Conservation (phyloP, 2,113 vertebrate genomes). For the Columba livia region DNA sequence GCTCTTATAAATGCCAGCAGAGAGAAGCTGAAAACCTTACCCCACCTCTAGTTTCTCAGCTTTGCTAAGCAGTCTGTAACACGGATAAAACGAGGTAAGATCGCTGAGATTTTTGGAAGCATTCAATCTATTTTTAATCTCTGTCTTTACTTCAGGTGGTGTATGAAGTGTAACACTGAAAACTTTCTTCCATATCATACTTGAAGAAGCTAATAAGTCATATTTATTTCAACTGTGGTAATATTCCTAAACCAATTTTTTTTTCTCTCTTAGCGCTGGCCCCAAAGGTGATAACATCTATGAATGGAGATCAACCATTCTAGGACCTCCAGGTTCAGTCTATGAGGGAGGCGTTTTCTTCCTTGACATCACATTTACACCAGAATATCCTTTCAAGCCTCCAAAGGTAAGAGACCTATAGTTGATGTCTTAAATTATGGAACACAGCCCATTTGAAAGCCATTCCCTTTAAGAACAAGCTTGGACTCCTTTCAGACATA, state of each 20-base stretch:
- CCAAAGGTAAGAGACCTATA: conserved; percentile 86
- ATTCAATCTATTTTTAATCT: background rate
- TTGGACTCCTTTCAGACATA: background rate
- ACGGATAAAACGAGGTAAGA: background rate
- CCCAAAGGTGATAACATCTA: conserved; percentile 98
- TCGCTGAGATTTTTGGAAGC: background rate
- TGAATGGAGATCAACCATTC: conserved; percentile 95
- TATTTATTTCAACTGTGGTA: background rate
- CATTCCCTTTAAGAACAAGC: background rate
- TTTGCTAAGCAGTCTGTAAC: background rate
- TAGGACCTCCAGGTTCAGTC: conserved; percentile 93
- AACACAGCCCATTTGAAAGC: background rate
- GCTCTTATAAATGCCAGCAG: background rate
- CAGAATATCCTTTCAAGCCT: conserved; percentile 96
- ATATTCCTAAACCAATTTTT: background rate
- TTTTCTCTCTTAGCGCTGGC: conserved; percentile 81
- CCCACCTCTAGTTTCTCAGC: background rate
- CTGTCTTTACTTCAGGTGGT: background rate
- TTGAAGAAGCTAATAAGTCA: background rate
- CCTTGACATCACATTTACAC: conserved; percentile 93
- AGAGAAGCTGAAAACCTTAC: background rate
- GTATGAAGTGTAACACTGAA: background rate
- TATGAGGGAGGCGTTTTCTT: conserved; percentile 97
- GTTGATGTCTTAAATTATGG: background rate
- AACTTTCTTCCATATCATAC: background rate